phyloP scores from a whole-genome alignment of 2,113 vertebrate species.

The Phylloscopus whistleri region DNA sequence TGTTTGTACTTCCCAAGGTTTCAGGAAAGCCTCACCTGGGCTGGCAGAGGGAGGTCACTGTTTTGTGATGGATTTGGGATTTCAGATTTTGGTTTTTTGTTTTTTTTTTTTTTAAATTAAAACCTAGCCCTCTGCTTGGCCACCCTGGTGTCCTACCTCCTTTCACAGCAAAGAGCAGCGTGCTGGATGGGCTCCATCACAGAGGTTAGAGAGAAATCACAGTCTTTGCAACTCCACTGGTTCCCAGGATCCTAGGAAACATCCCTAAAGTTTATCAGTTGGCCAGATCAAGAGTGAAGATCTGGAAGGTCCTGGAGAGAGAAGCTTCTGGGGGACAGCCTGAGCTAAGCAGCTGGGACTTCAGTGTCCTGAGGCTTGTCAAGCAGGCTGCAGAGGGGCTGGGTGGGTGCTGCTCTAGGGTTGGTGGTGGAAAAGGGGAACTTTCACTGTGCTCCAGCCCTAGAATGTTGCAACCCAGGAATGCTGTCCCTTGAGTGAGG shows the following conservation, averaged over 20 bases:
- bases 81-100: background rate
- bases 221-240: fast-evolving
- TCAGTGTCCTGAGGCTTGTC: background rate
- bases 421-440: background rate
- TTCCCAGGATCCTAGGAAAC: background rate
- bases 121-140: background rate
- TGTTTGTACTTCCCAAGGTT: fast-evolving
- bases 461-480: background rate
- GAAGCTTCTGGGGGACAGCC: background rate
- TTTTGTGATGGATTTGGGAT: background rate
- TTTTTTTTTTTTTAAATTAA: background rate
- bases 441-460: background rate
- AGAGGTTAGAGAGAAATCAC: background rate
- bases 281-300: background rate
- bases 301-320: background rate
- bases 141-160: background rate
- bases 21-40: background rate
- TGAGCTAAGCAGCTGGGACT: background rate
- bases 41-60: background rate
- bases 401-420: background rate
- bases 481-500: background rate
- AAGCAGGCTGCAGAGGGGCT: background rate
- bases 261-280: background rate
- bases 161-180: background rate
- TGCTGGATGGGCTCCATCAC: background rate